phyloP scores from a whole-genome alignment of 2,797 vertebrate genomes.

The Knipowitschia caucasica region DNA sequence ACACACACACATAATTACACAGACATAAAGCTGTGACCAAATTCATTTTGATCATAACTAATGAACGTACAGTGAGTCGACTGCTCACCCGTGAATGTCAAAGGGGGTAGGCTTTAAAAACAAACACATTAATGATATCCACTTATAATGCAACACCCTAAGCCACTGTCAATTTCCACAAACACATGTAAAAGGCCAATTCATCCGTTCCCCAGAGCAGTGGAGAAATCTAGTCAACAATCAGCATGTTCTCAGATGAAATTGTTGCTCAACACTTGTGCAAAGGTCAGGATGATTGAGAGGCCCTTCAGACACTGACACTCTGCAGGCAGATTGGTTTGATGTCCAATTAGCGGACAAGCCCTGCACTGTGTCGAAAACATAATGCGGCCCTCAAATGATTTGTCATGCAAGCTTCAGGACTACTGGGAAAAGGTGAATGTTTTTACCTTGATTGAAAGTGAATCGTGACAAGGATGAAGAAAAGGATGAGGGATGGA shows the following conservation, averaged over 20 bases:
- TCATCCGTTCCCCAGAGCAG: not conserved
- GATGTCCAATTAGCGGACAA: not conserved
- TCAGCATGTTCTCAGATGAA: not conserved
- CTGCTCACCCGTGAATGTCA: no score
- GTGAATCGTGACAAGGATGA: no score
- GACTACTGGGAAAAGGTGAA: no score
- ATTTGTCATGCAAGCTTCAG: no score
- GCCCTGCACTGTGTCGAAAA: not conserved
- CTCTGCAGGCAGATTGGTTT: not conserved
- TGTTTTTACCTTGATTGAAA: no score
- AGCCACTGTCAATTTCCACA: no score
- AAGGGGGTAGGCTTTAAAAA: not conserved
- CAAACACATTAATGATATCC: not conserved
- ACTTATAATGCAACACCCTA: not conserved
- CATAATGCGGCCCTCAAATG: no score
- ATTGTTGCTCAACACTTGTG: not conserved
- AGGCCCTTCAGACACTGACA: not conserved
- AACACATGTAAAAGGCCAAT: not conserved
- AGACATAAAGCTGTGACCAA: no score
- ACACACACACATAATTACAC: no score
- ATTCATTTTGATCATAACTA: no score
- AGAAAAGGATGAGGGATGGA: no score
- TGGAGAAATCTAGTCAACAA: not conserved
- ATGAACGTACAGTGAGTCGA: no score
- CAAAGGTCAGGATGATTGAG: conserved; percentile 1